These are phyloP conservation scores for Carassius carassius DNA, from an alignment of 2,113 vertebrate species.

Conservation along the genomic window DNA sequence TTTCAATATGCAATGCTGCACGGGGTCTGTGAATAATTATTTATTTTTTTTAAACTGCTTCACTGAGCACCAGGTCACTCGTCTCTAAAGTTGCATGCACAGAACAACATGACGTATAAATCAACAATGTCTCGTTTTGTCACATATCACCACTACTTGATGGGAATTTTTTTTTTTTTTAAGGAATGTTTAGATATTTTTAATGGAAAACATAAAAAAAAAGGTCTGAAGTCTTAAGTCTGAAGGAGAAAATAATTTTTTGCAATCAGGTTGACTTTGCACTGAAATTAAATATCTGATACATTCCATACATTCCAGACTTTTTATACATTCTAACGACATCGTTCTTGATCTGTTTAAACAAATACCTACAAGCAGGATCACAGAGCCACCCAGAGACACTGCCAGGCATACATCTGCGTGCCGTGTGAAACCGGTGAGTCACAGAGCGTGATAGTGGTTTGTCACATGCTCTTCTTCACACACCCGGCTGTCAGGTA, in stretches of 20 bases:
- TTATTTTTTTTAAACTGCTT: background rate
- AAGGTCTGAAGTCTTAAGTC: no score
- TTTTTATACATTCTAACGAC: constrained; percentile 39
- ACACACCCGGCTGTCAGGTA: constrained; percentile 34
- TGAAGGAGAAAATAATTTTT: no score
- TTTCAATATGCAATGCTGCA: background rate
- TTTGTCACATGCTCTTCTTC: constrained; percentile 37
- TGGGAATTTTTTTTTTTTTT: no score
- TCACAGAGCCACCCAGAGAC: constrained; percentile 59
- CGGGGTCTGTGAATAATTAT: background rate
- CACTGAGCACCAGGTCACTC: background rate
- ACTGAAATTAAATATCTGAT: constrained; percentile 30
- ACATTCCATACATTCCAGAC: constrained; percentile 64
- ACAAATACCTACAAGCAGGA: constrained; percentile 66
- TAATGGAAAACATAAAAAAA: no score
- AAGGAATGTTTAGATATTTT: no score
- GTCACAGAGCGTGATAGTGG: constrained; percentile 48
- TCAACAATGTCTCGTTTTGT: background rate
- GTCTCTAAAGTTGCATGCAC: background rate
- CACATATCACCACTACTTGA: background rate
- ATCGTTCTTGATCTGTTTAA: constrained; percentile 63
- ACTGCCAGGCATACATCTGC: constrained; percentile 33
- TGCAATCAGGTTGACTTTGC: background rate
- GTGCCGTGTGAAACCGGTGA: constrained; percentile 57
- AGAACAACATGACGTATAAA: background rate